Conservation (phyloP, 1,140 invertebrate genomes). For the Diachasma alloeum region DNA sequence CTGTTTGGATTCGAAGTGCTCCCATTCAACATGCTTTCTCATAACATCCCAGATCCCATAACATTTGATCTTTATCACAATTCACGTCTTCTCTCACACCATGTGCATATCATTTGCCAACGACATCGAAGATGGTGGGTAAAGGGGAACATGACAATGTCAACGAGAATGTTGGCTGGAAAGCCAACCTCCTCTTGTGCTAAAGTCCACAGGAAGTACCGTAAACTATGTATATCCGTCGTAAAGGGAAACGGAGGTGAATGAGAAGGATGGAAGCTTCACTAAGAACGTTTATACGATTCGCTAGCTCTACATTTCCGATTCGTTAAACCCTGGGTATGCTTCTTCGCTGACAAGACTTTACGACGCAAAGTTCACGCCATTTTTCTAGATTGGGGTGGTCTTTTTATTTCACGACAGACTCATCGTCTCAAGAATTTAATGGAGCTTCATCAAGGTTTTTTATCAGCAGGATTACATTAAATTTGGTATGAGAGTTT, state of each 20-base stretch:
- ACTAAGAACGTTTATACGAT: conserved; percentile 3
- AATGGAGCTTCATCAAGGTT: not conserved
- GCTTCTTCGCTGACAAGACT: not conserved
- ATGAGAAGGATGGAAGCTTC: not conserved
- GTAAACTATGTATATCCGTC: conserved; percentile 8
- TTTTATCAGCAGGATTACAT: not conserved
- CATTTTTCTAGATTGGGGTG: not conserved
- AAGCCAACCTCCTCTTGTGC: not conserved
- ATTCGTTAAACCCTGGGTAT: not conserved
- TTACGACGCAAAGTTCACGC: not conserved
- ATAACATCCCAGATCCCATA: not conserved
- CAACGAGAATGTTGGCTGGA: conserved; percentile 1
- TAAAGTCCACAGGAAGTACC: not conserved
- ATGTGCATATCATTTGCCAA: not conserved
- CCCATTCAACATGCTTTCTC: not conserved
- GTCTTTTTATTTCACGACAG: not conserved
- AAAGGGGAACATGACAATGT: not conserved
- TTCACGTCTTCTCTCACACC: not conserved
- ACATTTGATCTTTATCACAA: not conserved
- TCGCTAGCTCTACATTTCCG: conserved; percentile 4
- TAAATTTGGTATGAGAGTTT: not conserved
- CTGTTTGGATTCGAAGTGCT: not conserved
- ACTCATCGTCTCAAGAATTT: not conserved
- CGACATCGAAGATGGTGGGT: not conserved
- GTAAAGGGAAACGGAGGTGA: conserved; percentile 2